Evolutionary conservation across 2,113 vertebrate genomes (phyloP).

Genomic region (Pelecanus crispus): DNA sequence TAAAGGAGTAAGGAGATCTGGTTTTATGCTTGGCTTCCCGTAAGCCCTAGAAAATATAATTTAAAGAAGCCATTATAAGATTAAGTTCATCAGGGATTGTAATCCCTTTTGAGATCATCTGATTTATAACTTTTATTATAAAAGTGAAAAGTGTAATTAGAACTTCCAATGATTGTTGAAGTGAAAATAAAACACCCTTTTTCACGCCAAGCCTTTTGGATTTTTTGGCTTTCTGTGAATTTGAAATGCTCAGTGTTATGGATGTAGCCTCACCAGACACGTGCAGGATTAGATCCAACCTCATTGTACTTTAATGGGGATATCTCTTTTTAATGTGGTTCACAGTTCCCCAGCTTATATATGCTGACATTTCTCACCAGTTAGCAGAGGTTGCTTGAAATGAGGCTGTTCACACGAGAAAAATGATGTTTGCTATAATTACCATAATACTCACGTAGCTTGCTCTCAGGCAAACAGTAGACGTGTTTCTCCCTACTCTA

Average conservation of each 20-base stretch:
- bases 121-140: not conserved
- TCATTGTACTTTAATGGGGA: not conserved
- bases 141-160: constrained; percentile 7
- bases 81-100: constrained; percentile 8
- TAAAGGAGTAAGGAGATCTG: not conserved
- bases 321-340: rapidly evolving
- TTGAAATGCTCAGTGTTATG: not conserved
- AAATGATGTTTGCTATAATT: not conserved
- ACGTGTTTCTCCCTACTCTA: not conserved
- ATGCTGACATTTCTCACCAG: not conserved
- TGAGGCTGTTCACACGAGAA: not conserved
- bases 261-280: not conserved
- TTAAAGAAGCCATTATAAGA: not conserved
- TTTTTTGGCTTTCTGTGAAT: not conserved
- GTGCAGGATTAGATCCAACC: not conserved
- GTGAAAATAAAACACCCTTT: not conserved
- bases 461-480: not conserved
- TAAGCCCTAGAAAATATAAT: not conserved
- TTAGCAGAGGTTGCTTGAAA: not conserved
- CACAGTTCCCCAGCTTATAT: not conserved
- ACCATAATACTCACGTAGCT: not conserved
- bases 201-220: not conserved
- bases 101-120: not conserved
- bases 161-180: not conserved
- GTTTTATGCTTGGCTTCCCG: not conserved